Evolutionary conservation across 2,797 vertebrate genomes (phyloP).

Genomic region (Myotis findleyi): DNA sequence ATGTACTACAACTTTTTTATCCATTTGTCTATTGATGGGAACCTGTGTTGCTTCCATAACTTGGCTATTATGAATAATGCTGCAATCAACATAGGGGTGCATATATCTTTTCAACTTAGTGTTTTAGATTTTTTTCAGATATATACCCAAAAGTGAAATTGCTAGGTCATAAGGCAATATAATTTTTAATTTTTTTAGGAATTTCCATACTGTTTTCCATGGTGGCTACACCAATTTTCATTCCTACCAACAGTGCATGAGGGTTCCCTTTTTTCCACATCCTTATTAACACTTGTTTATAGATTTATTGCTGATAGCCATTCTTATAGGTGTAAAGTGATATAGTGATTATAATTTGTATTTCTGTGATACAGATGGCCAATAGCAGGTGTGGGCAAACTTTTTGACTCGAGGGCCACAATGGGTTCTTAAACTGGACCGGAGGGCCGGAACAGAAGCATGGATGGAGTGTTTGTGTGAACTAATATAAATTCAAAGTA

Average conservation of each 20-base stretch:
- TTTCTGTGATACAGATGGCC: background rate
- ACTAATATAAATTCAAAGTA: too few species aligned
- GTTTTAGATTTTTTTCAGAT: background rate
- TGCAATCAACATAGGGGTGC: background rate
- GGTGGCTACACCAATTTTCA: background rate
- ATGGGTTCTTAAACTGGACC: too few species aligned
- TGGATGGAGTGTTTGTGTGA: too few species aligned
- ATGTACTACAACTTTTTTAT: background rate
- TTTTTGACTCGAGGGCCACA: too few species aligned
- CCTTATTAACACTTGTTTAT: background rate
- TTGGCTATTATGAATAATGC: background rate
- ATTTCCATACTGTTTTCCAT: background rate
- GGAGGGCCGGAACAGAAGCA: too few species aligned
- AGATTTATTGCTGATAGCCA: background rate
- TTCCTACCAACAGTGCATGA: background rate
- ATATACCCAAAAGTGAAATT: background rate
- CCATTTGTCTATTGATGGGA: background rate
- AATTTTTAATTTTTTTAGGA: background rate
- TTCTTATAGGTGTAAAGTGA: background rate
- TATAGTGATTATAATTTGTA: background rate
- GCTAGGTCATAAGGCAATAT: background rate
- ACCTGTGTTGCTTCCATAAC: background rate
- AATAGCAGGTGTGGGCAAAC: too few species aligned
- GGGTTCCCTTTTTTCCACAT: background rate
- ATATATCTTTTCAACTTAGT: background rate